A percentile compares a stretch with the other conserved stretches of the same genome.
Conservation (phyloP, 64 coral and sea anemone genomes). For the Montipora foliosa region DNA sequence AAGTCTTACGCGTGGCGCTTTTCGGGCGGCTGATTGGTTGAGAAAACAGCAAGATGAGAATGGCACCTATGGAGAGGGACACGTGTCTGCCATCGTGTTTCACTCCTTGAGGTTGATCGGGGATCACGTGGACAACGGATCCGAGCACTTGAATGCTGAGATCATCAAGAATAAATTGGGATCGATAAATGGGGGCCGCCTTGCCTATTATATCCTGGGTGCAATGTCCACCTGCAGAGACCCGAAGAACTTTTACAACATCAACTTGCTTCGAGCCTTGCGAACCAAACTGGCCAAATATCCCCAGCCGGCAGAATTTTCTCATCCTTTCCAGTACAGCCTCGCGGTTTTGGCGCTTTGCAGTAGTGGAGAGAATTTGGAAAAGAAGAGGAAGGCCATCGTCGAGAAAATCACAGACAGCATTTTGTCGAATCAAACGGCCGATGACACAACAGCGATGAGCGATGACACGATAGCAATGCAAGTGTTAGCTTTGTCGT, state of each 20-base stretch:
- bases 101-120: conserved; percentile 51
- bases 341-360: conserved; percentile 48
- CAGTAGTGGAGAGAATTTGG: neutral
- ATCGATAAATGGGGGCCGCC: conserved; percentile 1
- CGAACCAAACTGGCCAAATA: conserved; percentile 20
- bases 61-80: conserved; percentile 10
- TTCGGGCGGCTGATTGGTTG: conserved; percentile 50
- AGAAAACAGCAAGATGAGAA: conserved; percentile 31
- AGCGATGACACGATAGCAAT: neutral
- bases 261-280: conserved; percentile 41
- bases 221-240: conserved; percentile 47
- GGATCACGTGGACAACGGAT: conserved; percentile 15
- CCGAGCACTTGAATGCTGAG: conserved; percentile 14
- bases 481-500: conserved; percentile 7
- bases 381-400: neutral
- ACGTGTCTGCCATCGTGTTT: conserved; percentile 16
- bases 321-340: conserved; percentile 57
- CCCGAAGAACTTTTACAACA: conserved; percentile 1
- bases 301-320: conserved; percentile 15
- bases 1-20: conserved; percentile 27
- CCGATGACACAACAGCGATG: too few species aligned
- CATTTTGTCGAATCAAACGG: neutral
- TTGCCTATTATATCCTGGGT: conserved; percentile 32
- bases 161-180: conserved; percentile 27
- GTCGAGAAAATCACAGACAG: neutral